Conservation (phyloP, 2,888 invertebrate species). For the Caenorhabditis sp. region DNA sequence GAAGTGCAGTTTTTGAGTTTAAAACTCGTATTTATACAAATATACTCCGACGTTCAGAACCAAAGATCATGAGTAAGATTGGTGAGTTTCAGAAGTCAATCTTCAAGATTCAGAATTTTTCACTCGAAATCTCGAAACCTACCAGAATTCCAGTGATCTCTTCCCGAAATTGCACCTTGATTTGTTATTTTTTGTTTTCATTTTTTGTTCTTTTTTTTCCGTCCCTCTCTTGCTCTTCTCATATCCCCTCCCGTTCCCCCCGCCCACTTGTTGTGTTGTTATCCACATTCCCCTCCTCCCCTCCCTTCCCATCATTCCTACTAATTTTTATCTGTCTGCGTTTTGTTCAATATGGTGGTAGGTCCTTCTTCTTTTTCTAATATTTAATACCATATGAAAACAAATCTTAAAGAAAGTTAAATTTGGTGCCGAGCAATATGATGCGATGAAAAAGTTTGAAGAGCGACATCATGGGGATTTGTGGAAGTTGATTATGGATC, state of each 20-base stretch:
- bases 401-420: constrained; percentile 58
- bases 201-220: neutral
- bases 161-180: neutral
- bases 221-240: neutral
- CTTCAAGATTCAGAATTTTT: too few relatives aligned
- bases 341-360: neutral
- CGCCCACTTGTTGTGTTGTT: neutral
- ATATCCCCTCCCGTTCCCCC: neutral
- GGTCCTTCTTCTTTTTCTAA: neutral
- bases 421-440: constrained; percentile 55
- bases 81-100: too few relatives aligned
- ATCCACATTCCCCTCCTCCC: neutral
- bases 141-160: too few relatives aligned
- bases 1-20: too few relatives aligned
- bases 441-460: constrained; percentile 57
- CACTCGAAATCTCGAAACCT: too few relatives aligned
- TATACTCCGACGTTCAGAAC: too few relatives aligned
- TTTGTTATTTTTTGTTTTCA: neutral
- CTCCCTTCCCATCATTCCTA: neutral
- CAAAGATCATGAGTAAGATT: too few relatives aligned
- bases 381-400: neutral
- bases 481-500: constrained; percentile 57
- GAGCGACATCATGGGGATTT: constrained; percentile 56
- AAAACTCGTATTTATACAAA: too few relatives aligned
- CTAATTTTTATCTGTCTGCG: neutral